Evolutionary conservation across 2,888 invertebrate genomes (phyloP).

Genomic region (Lithodes maja): DNA sequence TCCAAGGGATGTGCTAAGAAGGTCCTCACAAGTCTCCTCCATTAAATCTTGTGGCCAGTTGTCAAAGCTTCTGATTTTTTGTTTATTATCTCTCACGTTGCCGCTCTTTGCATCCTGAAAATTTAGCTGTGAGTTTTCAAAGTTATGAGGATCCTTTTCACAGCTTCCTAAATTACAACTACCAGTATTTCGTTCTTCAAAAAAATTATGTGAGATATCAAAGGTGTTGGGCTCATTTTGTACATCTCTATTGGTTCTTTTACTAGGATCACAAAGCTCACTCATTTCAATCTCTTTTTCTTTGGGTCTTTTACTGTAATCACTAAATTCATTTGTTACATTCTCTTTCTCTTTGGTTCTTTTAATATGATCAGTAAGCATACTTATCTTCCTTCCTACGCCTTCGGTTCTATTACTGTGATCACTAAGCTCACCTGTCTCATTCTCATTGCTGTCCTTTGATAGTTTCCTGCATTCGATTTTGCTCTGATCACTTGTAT

Average conservation of each 20-base stretch:
- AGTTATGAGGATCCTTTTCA: no score
- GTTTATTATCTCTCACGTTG: no score
- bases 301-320: background rate
- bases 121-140: no score
- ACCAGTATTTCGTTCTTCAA: no score
- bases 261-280: background rate
- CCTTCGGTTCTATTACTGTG: background rate
- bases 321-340: background rate
- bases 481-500: background rate
- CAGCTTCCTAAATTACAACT: no score
- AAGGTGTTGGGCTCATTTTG: no score
- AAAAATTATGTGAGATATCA: no score
- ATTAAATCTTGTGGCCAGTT: background rate
- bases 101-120: no score
- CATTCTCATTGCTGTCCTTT: background rate
- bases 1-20: conserved; percentile 23
- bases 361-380: background rate
- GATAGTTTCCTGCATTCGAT: background rate
- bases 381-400: background rate
- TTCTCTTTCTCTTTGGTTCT: background rate
- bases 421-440: background rate
- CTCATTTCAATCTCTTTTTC: background rate
- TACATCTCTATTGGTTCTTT: no score
- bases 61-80: no score
- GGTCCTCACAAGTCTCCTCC: conserved; percentile 35